Evolutionary conservation across 2,888 invertebrate species (phyloP), one percentile per base, ranked within the genome.

Genomic region (Pandemis corylana): DNA sequence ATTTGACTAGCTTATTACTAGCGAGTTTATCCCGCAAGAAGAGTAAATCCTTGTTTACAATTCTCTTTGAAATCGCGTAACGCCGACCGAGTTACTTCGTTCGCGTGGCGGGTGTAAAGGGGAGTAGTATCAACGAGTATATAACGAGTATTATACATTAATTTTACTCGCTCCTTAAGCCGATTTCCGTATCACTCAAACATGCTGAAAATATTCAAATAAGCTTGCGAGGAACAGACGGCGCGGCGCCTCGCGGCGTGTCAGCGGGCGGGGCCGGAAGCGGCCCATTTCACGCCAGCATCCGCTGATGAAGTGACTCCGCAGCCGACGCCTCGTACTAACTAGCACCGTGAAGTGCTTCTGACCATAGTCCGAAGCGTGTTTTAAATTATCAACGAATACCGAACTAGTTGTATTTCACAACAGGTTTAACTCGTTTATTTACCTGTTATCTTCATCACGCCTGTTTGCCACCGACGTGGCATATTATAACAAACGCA

Each of bases 171-270:
- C 10, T 59, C 59, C 28, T 59, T 59, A 59, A 59, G 59, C 59
- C 28, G 59, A 59, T 28, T 59, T 59, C 59, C 59, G 9, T 28
- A 59, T 59, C 28, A 59, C 28, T 59, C 59, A 59, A 59, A 59
- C 59, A 59, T 28, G 12, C 59, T 59, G 28, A 10, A 10, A 28
- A 59, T 59, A 28, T 59, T 28, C 28, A 59, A 59, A 59, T 59
- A 12, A 59, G 56, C 5, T 59, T 28, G 59, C 51, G 51, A n/a
- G 15, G 9, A 56, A 9, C 53, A 15, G 53, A 56, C 53, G 53
- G 20, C 15, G 7, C 28, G 28, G 12, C 59, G 59, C 9, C 59
- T 10, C 13, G 59, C 28, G 5, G 7, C 49, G 12, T 13, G 49
- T 2, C 2, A 49, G 10, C 4, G 9, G 6, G 12, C 12, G 56